A percentile compares a stretch with the other conserved stretches of the same genome.
Evolutionary conservation across 1,140 invertebrate genomes (phyloP).

Genomic region (Drosophila nigrodunni): DNA sequence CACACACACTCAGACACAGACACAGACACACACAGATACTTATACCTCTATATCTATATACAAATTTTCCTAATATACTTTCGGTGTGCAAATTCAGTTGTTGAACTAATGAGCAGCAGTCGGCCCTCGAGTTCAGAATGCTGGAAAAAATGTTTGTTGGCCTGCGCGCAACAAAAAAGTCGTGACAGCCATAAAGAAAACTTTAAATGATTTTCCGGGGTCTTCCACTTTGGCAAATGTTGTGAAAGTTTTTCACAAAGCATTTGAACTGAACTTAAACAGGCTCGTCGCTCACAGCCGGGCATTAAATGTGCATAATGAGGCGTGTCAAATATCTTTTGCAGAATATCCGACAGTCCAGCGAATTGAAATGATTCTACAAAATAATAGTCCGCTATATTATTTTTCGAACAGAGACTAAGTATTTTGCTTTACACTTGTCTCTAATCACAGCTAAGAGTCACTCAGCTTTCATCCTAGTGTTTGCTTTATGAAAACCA

Average conservation of each 20-base stretch:
- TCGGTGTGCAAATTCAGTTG: conserved; percentile 62
- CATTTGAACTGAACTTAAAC: conserved; percentile 30
- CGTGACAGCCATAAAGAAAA: conserved; percentile 67
- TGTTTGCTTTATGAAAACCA: background rate
- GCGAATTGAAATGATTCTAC: background rate
- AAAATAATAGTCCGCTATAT: background rate
- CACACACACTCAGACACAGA: conserved; percentile 9
- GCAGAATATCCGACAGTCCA: background rate
- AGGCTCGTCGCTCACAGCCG: background rate
- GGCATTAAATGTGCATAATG: conserved; percentile 40
- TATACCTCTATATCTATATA: conserved; percentile 20
- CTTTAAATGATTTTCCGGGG: conserved; percentile 67
- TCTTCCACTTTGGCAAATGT: conserved; percentile 62
- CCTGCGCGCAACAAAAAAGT: conserved; percentile 46
- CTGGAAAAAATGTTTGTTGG: conserved; percentile 44
- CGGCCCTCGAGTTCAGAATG: conserved; percentile 46
- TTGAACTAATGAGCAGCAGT: conserved; percentile 73
- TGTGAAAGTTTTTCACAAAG: conserved; percentile 53
- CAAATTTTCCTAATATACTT: conserved; percentile 15
- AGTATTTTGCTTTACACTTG: no score
- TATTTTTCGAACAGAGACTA: no score
- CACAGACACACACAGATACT: background rate
- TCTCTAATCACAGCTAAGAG: no score
- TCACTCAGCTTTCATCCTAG: background rate
- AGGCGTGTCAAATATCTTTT: conserved; percentile 40